Base-by-base conservation (phyloP, 2,113 vertebrate species). In the Myotis brandtii region DNA sequence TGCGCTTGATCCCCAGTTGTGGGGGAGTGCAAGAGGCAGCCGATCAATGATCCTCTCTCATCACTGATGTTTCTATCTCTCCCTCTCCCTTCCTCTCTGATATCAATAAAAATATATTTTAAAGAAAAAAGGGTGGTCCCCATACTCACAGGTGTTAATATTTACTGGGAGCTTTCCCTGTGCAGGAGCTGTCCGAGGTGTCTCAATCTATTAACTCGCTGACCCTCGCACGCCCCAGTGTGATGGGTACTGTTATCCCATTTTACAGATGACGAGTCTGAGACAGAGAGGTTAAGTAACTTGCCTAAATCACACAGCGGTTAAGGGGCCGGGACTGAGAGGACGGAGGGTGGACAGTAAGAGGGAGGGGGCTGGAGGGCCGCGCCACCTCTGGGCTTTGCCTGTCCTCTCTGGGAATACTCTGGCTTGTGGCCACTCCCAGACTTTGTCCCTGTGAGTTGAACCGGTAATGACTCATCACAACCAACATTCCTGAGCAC, bases 341-440 rank as follows among this genome's bases (percentile, higher is more conserved):
- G 23, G 43, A 27, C 1, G 5, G 21, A 32, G 8, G 30, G 17
- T 3, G 20, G 27, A 5, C 0, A 11, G 8, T 0, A 13, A 9
- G 27, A 11, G 27, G 14, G 25, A 50, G 25, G 9, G 9, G 5
- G 46, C 32, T 40, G 5, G 1, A 40, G 70, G 3, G 3, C 4
- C 14, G 1, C 66, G 59, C 13, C 43, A 27, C 50, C 18, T 21
- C 37, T 9, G 32, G 50, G 62, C 50, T 16, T 20, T 0, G 1
- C 77, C 70, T 25, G 18, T 37, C 43, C 43, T 27, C 56, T 37
- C 2, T 3, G 17, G 43, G 66, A 30, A 76, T 3, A 50, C 34
- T 76, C 25, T 32, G 34, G 48, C 69, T 87, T 40, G 56, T 9
- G 56, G 59, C 80, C 43, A 12, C 54, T 66, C 59, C n/a, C 27